phyloP scores from a whole-genome alignment of 2,888 invertebrate genomes.

The Argynnis bischoffii region DNA sequence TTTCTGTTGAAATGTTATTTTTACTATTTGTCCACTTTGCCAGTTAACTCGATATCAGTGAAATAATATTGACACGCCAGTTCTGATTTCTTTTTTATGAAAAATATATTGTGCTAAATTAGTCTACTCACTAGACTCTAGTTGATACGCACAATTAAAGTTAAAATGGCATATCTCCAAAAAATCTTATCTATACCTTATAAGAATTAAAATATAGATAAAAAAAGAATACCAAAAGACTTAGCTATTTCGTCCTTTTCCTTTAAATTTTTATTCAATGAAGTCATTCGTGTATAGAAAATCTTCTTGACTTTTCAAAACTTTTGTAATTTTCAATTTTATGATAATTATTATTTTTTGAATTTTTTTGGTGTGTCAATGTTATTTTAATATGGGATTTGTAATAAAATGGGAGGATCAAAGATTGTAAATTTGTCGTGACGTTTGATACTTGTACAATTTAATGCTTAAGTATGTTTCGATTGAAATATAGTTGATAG shows the following conservation, averaged over 20 bases:
- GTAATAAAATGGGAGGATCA: constrained; percentile 37
- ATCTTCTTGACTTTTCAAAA: too few species aligned
- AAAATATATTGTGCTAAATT: constrained; percentile 6
- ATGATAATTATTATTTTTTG: too few species aligned
- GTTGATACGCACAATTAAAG: constrained; percentile 9
- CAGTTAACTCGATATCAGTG: constrained; percentile 2
- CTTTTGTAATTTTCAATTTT: neutral
- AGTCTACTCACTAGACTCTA: neutral
- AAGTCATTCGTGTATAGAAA: too few species aligned
- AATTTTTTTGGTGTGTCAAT: constrained; percentile 2
- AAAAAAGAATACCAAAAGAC: too few species aligned
- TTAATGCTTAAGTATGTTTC: constrained; percentile 34
- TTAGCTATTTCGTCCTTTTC: too few species aligned
- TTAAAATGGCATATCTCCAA: neutral
- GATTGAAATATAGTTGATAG: constrained; percentile 33
- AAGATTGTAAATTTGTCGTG: constrained; percentile 29
- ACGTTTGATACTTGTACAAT: constrained; percentile 33
- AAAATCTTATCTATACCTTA: too few species aligned
- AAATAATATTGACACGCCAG: neutral
- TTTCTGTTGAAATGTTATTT: neutral
- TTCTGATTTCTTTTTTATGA: neutral
- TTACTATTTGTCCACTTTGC: constrained; percentile 8
- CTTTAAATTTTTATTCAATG: too few species aligned
- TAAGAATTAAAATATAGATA: too few species aligned
- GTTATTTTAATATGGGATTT: constrained; percentile 21